Evolutionary conservation across 2,113 vertebrate species (phyloP).

Genomic region (Ochotona curzoniae): DNA sequence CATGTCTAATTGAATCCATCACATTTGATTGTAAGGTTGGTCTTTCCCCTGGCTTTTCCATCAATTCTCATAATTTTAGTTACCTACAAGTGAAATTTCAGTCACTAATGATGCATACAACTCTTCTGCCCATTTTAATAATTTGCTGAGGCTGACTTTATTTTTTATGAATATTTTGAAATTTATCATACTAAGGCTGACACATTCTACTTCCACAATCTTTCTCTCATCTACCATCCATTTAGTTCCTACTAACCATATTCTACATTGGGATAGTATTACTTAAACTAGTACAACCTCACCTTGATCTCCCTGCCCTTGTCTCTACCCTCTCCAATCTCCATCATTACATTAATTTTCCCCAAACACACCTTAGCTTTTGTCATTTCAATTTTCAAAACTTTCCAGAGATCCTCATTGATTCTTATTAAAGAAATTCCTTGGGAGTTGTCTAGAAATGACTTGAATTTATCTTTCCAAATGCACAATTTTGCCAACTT

Average conservation of each 20-base stretch:
- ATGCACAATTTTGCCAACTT: neutral
- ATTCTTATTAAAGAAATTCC: neutral
- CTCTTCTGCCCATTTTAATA: constrained; percentile 49
- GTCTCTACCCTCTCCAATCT: constrained; percentile 32
- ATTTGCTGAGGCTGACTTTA: neutral
- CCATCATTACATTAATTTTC: constrained; percentile 10
- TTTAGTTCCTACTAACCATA: constrained; percentile 49
- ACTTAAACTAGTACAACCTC: neutral
- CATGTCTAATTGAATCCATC: constrained; percentile 37
- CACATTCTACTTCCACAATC: constrained; percentile 21
- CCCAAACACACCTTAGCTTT: constrained; percentile 23
- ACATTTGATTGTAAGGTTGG: constrained; percentile 13
- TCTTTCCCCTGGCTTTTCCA: constrained; percentile 25
- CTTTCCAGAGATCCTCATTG: neutral
- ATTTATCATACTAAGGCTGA: neutral
- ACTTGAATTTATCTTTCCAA: constrained; percentile 1
- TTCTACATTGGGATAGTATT: constrained; percentile 13
- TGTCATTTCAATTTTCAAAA: constrained; percentile 20
- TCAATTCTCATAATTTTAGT: constrained; percentile 51
- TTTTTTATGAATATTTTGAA: no score
- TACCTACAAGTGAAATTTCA: constrained; percentile 43
- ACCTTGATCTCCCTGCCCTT: constrained; percentile 19
- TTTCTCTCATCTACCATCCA: neutral
- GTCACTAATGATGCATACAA: constrained; percentile 24
- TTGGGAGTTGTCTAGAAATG: constrained; percentile 37